Base-by-base conservation (phyloP, 2,797 vertebrate genomes). In the Malacoraja senta region DNA sequence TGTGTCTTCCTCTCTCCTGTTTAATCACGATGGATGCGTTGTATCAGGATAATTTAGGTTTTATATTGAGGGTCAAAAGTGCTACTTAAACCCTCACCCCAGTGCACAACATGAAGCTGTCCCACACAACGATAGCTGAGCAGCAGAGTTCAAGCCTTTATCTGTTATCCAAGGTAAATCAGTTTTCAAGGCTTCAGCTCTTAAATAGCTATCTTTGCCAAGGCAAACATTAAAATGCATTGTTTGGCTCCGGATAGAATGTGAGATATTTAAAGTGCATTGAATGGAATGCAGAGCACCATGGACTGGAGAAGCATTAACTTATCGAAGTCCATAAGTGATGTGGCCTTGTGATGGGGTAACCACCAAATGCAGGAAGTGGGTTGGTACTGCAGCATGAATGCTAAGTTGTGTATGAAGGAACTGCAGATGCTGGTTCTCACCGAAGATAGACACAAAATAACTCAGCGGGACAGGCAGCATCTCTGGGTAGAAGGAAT, bases 131-230 rank as follows among this genome's bases (percentile, higher is more conserved):
- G 68, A 24, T 74, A 29, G 38, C 38, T 4, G 71, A 8, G 72
- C 68, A 92, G 38, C 35, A 26, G 90, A 76, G 71, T 92, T 92
- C 72, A 88, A 68, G 26, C 72, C 71, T 76, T 76, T 92, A 92
- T 92, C 90, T 92, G 26, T 92, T 92, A 92, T 92, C 90, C 90
- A 92, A 92, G 90, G 38, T 76, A 92, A 92, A 92, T 92, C 68
- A 71, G 88, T 91, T 91, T 91, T 72, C 90, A 92, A 92, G 90
- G 90, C 35, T 53, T 92, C 44, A 92, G 38, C 68, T 76, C 38
- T n/a, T n/a, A 92, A 92, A 92, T 76, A 74, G 90, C 13, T 92
- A 76, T 92, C 90, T 92, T 76, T 72, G 74, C 68, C 24, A 91
- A 74, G 26, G 32, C 90, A 91, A 91, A 91, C 90, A 91, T 44